A percentile compares a stretch with the other conserved stretches of the same genome.
Evolutionary conservation across 2,113 vertebrate species (phyloP).

Genomic region (Oryctolagus cuniculus): DNA sequence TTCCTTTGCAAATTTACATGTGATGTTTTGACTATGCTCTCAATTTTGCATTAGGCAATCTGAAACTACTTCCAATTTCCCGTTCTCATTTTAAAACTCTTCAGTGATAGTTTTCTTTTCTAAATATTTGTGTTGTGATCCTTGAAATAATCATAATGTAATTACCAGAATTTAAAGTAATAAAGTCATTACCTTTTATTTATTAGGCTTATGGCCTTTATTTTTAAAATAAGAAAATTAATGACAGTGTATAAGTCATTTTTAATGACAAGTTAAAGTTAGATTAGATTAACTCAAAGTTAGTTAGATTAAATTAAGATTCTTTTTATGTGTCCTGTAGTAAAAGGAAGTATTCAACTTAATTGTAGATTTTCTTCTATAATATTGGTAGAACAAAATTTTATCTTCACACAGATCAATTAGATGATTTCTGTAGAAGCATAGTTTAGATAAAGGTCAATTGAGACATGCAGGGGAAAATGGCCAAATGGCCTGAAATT

Average conservation of each 20-base stretch:
- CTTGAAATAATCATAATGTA: conserved; percentile 53
- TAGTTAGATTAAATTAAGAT: not conserved
- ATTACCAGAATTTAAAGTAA: conserved; percentile 18
- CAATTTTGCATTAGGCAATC: conserved; percentile 23
- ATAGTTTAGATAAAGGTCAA: not conserved
- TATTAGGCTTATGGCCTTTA: conserved; percentile 25
- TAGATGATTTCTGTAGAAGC: not conserved
- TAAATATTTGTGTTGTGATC: conserved; percentile 37
- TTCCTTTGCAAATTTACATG: conserved; percentile 50
- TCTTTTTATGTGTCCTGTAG: conserved; percentile 5
- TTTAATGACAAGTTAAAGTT: not conserved
- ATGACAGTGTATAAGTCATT: conserved; percentile 31
- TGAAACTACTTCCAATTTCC: conserved; percentile 40
- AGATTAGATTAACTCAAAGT: too few relatives aligned
- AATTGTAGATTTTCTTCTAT: conserved; percentile 29
- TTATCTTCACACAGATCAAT: conserved; percentile 30
- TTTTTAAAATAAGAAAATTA: conserved; percentile 49
- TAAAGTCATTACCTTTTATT: not conserved
- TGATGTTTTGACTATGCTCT: not conserved
- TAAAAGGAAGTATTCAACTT: not conserved
- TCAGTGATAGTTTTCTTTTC: not conserved
- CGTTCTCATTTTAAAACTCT: conserved; percentile 38
- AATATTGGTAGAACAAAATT: not conserved
- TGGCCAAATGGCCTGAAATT: conserved; percentile 12
- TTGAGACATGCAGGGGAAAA: not conserved